These are phyloP conservation scores for Exaiptasia diaphana DNA, from an alignment of 64 coral and sea anemone species.

Conservation along the genomic window DNA sequence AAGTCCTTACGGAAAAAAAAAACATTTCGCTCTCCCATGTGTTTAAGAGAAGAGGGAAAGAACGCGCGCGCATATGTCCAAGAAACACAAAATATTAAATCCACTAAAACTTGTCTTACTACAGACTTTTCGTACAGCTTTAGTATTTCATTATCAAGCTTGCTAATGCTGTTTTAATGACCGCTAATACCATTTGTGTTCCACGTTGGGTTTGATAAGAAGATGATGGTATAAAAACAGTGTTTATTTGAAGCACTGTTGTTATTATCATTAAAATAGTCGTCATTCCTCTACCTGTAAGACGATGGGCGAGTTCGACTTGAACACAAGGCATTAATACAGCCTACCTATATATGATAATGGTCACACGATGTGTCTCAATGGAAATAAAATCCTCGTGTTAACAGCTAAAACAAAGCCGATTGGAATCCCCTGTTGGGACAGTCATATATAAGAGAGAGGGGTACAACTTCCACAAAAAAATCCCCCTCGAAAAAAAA, in stretches of 20 bases:
- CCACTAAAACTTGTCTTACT: neutral
- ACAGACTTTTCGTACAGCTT: neutral
- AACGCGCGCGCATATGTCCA: too few species aligned
- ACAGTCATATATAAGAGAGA: too few species aligned
- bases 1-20: neutral
- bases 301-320: neutral
- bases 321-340: neutral
- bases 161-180: neutral
- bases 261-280: conserved; percentile 8
- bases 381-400: conserved; percentile 13
- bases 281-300: neutral
- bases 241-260: conserved; percentile 4
- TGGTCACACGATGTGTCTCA: neutral
- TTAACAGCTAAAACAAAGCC: conserved; percentile 19
- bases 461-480: too few species aligned
- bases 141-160: neutral
- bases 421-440: neutral
- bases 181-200: neutral
- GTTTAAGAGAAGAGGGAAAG: neutral
- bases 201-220: neutral
- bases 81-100: too few species aligned
- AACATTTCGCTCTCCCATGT: neutral
- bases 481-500: too few species aligned
- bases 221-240: conserved; percentile 10
- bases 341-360: neutral